A percentile compares a stretch with the other conserved stretches of the same genome.
Evolutionary conservation across 2,888 invertebrate genomes (phyloP).

Genomic region (Chrysotoxum bicinctum): DNA sequence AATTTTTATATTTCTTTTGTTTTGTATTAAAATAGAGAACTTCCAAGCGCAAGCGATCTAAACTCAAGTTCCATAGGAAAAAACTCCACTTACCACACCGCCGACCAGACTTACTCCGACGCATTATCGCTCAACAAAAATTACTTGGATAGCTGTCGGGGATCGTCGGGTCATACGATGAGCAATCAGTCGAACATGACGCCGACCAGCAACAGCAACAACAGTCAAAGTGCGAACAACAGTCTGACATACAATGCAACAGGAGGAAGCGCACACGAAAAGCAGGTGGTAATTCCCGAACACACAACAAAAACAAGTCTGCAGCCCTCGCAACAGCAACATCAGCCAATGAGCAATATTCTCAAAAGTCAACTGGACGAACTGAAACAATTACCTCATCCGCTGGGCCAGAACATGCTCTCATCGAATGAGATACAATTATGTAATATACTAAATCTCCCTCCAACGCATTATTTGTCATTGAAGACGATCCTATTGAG

Average conservation of each 20-base stretch:
- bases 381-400: constrained; percentile 77
- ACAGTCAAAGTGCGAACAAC: constrained; percentile 80
- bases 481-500: constrained; percentile 91
- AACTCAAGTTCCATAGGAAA: constrained; percentile 92
- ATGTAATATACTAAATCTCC: constrained; percentile 89
- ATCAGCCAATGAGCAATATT: constrained; percentile 83
- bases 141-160: constrained; percentile 82
- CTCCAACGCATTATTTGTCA: constrained; percentile 93
- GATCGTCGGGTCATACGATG: constrained; percentile 82
- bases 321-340: constrained; percentile 74
- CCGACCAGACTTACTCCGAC: constrained; percentile 81
- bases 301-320: constrained; percentile 76
- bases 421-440: constrained; percentile 88
- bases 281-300: constrained; percentile 70
- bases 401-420: constrained; percentile 84
- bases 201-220: constrained; percentile 82
- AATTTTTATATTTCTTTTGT: not conserved
- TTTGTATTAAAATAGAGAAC: constrained; percentile 76
- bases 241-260: constrained; percentile 74
- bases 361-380: constrained; percentile 81
- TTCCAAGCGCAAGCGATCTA: constrained; percentile 80
- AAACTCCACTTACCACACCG: constrained; percentile 92
- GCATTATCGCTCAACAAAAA: constrained; percentile 82
- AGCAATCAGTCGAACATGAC: constrained; percentile 84
- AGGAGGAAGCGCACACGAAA: constrained; percentile 65